These are phyloP conservation scores for Cyprinodon brontotheroides DNA, from an alignment of 2,113 vertebrate genomes.

Conservation along the genomic window DNA sequence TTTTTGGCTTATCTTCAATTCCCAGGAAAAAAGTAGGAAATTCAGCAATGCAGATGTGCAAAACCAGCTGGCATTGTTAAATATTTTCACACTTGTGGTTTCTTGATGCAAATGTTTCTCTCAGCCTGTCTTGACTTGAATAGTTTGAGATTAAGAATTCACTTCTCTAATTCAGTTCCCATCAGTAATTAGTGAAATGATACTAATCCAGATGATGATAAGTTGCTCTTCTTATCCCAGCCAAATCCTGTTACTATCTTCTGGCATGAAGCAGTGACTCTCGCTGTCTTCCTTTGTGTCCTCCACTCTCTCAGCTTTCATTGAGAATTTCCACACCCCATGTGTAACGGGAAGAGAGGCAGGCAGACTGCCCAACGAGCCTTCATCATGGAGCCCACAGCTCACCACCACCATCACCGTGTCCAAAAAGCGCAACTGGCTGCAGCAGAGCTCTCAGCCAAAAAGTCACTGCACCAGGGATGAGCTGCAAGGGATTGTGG, in stretches of 20 bases:
- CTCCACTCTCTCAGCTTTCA: slow-evolving; percentile 78
- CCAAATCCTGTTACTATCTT: neutral
- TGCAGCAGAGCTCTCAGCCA: slow-evolving; percentile 87
- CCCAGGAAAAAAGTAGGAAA: neutral
- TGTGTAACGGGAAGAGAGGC: slow-evolving; percentile 75
- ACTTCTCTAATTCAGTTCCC: slow-evolving; percentile 1
- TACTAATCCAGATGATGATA: slow-evolving; percentile 15
- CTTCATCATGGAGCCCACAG: slow-evolving; percentile 66
- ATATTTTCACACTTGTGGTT: slow-evolving; percentile 42
- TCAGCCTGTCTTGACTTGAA: slow-evolving; percentile 25
- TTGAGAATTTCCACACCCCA: slow-evolving; percentile 86
- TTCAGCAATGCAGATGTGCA: neutral
- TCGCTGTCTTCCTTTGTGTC: slow-evolving; percentile 11
- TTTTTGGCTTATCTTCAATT: slow-evolving; percentile 6
- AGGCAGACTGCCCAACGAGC: slow-evolving; percentile 62
- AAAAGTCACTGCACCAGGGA: slow-evolving; percentile 68
- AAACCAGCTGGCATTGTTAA: slow-evolving; percentile 5
- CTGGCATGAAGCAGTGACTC: neutral
- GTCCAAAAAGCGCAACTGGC: slow-evolving; percentile 97
- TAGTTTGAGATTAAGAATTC: slow-evolving; percentile 5
- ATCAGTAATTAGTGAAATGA: slow-evolving; percentile 23
- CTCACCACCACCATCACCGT: slow-evolving; percentile 93
- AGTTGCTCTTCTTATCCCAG: neutral
- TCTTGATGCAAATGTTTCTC: slow-evolving; percentile 71
- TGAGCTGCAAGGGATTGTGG: slow-evolving; percentile 71